Evolutionary conservation across 1,140 invertebrate species (phyloP).

Genomic region (Drosophila littoralis): DNA sequence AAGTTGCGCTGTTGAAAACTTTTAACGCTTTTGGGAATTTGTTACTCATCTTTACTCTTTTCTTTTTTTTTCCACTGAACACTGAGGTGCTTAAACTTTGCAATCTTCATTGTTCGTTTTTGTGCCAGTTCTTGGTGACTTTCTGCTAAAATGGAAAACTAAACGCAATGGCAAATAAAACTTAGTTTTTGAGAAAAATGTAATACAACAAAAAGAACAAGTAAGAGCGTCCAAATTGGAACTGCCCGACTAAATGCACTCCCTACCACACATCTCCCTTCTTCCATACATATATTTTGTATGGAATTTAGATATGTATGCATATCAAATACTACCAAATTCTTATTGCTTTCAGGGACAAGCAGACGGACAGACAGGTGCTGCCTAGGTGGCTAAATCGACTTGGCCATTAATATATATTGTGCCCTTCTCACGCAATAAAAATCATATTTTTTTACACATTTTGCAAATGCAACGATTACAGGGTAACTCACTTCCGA

Average conservation of each 20-base stretch:
- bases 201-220: not conserved
- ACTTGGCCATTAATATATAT: no score
- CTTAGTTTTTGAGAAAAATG: slow-evolving; percentile 12
- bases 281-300: no score
- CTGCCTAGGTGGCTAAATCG: no score
- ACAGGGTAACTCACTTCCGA: slow-evolving; percentile 8
- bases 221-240: not conserved
- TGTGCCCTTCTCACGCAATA: no score
- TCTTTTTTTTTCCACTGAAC: slow-evolving; percentile 38
- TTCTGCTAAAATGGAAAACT: slow-evolving; percentile 44
- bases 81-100: slow-evolving; percentile 70
- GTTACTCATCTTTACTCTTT: slow-evolving; percentile 33
- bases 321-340: no score
- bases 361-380: no score
- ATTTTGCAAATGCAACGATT: not conserved
- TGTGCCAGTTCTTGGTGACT: slow-evolving; percentile 50
- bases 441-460: not conserved
- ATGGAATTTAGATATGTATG: no score
- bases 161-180: slow-evolving; percentile 39
- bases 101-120: slow-evolving; percentile 61
- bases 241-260: no score
- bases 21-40: slow-evolving; percentile 61
- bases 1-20: slow-evolving; percentile 68
- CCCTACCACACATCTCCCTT: no score
- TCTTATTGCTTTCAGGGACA: no score